phyloP scores from a whole-genome alignment of 2,797 vertebrate genomes.

The Pagetopsis macropterus region DNA sequence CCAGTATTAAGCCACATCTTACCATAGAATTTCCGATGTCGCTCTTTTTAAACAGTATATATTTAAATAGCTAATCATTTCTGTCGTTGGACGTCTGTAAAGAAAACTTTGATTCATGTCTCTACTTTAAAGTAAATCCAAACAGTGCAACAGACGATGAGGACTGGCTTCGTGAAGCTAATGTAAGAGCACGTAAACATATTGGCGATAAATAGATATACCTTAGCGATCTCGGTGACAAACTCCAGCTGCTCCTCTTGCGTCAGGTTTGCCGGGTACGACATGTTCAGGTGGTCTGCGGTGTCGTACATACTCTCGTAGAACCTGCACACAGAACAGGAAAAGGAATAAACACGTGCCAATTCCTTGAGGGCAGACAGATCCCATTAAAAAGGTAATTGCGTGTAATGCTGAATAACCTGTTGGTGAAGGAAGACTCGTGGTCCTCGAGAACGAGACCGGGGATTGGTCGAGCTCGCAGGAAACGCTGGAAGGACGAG shows the following conservation, averaged over 20 bases:
- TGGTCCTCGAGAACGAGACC: slow-evolving; percentile 92
- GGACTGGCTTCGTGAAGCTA: not conserved
- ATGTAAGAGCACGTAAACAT: not conserved
- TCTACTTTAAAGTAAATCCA: not conserved
- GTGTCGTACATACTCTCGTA: slow-evolving; percentile 93
- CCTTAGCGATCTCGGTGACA: slow-evolving; percentile 88
- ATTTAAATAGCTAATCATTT: too few relatives aligned
- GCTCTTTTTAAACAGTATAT: too few relatives aligned
- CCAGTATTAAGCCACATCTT: too few relatives aligned
- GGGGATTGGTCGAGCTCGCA: slow-evolving; percentile 85
- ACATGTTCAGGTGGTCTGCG: slow-evolving; percentile 83
- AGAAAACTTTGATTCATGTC: not conserved
- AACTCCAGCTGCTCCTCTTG: slow-evolving; percentile 86
- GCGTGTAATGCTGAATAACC: slow-evolving; percentile 62
- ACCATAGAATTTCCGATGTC: too few relatives aligned
- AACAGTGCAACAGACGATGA: not conserved
- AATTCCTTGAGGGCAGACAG: not conserved
- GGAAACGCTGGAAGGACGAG: slow-evolving; percentile 94
- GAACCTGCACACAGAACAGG: slow-evolving; percentile 80
- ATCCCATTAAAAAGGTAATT: fast-evolving
- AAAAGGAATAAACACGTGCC: not conserved
- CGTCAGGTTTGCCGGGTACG: slow-evolving; percentile 82
- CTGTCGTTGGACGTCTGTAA: too few relatives aligned
- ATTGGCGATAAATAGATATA: slow-evolving; percentile 43
- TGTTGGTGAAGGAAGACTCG: slow-evolving; percentile 82